A percentile compares a stretch with the other conserved stretches of the same genome.
These are phyloP conservation scores for Peromyscus attwateri DNA, from an alignment of 2,797 vertebrate species.

Conservation along the genomic window DNA sequence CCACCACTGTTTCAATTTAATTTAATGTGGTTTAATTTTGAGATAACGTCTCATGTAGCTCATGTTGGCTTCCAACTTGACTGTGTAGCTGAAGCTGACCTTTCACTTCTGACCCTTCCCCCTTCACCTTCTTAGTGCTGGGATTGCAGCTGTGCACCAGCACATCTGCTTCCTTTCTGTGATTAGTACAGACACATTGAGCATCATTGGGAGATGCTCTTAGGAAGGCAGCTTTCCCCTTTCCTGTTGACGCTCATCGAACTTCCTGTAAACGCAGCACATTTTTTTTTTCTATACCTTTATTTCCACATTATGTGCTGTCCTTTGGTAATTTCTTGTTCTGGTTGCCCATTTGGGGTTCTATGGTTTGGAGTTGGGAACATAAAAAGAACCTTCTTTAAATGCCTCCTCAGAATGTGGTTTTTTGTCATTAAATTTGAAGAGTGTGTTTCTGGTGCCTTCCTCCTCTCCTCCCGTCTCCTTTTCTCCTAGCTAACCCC, in stretches of 20 bases:
- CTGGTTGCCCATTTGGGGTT: neutral
- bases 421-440: neutral
- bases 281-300: neutral
- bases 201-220: neutral
- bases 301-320: neutral
- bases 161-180: neutral
- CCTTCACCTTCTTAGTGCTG: neutral
- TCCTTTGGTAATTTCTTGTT: neutral
- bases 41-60: neutral
- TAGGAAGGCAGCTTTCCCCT: neutral
- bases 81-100: neutral
- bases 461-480: accelerated
- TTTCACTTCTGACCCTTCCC: neutral
- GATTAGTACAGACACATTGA: neutral
- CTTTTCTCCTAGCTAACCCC: neutral
- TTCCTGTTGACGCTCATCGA: neutral
- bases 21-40: neutral
- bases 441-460: neutral
- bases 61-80: neutral
- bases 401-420: neutral
- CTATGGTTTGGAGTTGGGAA: neutral
- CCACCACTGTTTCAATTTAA: neutral
- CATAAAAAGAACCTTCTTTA: neutral
- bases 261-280: neutral
- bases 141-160: neutral